These are phyloP conservation scores for Labrus mixtus DNA, from an alignment of 2,113 vertebrate genomes.

Conservation along the genomic window DNA sequence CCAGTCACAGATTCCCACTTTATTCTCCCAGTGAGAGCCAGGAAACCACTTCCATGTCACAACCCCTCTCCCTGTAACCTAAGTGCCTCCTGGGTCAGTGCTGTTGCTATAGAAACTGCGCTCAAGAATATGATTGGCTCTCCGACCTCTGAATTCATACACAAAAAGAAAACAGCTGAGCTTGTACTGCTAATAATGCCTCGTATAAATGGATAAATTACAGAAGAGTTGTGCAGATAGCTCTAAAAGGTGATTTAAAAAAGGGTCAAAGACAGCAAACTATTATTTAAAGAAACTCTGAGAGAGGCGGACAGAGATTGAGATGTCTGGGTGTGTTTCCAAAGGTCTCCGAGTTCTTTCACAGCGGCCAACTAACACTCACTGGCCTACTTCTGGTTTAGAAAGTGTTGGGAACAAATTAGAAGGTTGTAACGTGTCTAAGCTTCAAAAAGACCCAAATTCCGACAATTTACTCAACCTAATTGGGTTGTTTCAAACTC, in stretches of 20 bases:
- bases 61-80: slow-evolving; percentile 42
- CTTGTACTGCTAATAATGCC: background rate
- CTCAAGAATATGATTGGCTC: slow-evolving; percentile 25
- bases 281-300: background rate
- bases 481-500: background rate
- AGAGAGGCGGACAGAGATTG: background rate
- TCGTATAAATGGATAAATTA: background rate
- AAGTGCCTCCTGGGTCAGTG: slow-evolving; percentile 62
- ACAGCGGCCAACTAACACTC: slow-evolving; percentile 34
- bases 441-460: slow-evolving; percentile 5
- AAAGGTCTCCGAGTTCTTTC: slow-evolving; percentile 10
- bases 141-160: slow-evolving; percentile 19
- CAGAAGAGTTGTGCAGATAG: background rate
- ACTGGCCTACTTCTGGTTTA: slow-evolving; percentile 45
- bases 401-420: slow-evolving; percentile 29
- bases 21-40: slow-evolving; percentile 49
- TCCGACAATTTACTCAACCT: background rate
- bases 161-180: slow-evolving; percentile 34
- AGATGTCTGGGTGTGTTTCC: slow-evolving; percentile 1
- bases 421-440: slow-evolving; percentile 1
- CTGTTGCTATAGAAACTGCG: slow-evolving; percentile 60
- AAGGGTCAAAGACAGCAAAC: background rate
- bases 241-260: background rate
- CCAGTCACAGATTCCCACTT: slow-evolving; percentile 49
- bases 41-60: slow-evolving; percentile 62